Percentiles rank a stretch among this genome's conserved stretches.
phyloP scores from a whole-genome alignment of 2,888 invertebrate species.

The Alviniconcha strummeri region DNA sequence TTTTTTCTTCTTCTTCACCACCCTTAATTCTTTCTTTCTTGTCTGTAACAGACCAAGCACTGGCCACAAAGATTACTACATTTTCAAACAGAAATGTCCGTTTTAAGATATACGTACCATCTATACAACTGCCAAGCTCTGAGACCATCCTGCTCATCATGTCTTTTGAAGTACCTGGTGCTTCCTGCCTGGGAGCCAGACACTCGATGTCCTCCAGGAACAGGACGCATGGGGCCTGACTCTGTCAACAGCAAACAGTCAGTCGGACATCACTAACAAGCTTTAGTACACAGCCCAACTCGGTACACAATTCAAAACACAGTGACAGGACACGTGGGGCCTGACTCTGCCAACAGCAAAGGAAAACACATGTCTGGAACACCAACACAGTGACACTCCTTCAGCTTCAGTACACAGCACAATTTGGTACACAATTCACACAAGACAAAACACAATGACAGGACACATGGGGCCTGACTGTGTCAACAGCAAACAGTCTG shows the following conservation, averaged over 20 bases:
- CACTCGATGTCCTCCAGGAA: constrained; percentile 98
- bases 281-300: too few species aligned
- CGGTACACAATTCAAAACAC: too few species aligned
- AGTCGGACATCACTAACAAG: too few species aligned
- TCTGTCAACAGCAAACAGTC: constrained; percentile 39
- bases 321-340: too few species aligned
- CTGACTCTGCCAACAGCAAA: too few species aligned
- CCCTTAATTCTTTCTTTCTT: not conserved
- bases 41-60: not conserved
- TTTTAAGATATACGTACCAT: constrained; percentile 77
- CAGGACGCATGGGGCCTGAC: constrained; percentile 77
- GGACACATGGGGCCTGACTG: constrained; percentile 75
- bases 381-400: too few species aligned
- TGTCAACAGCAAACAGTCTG: constrained; percentile 28
- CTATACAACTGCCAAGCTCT: constrained; percentile 91
- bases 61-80: too few species aligned
- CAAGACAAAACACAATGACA: constrained; percentile 75
- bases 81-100: too few species aligned
- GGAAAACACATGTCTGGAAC: too few species aligned
- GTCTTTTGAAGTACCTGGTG: constrained; percentile 85
- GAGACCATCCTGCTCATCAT: constrained; percentile 98
- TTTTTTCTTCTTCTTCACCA: not conserved
- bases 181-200: constrained; percentile 92
- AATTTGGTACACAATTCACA: too few species aligned
- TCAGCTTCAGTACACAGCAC: too few species aligned